Evolutionary conservation across 2,888 invertebrate species (phyloP).

Genomic region (Sturmia bella): DNA sequence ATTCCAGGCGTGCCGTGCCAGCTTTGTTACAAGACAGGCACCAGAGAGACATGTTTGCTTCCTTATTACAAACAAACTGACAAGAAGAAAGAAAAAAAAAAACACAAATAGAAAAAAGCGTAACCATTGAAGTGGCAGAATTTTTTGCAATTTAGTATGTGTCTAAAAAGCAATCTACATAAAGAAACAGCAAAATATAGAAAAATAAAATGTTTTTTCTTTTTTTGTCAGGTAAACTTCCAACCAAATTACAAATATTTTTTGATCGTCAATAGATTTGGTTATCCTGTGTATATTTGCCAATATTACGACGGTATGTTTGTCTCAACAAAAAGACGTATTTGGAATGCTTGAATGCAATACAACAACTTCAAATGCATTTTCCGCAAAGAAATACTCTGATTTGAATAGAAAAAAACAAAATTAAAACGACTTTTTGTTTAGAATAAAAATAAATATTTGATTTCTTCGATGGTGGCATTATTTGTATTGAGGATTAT

Average conservation of each 20-base stretch:
- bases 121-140: constrained; percentile 52
- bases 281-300: constrained; percentile 55
- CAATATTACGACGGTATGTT: constrained; percentile 33
- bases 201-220: too few relatives aligned
- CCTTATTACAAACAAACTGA: neutral
- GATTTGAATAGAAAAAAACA: constrained; percentile 15
- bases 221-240: constrained; percentile 76
- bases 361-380: constrained; percentile 53
- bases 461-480: constrained; percentile 57
- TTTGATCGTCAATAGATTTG: constrained; percentile 50
- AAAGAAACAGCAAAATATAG: neutral
- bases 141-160: constrained; percentile 55
- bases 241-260: constrained; percentile 80
- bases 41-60: too few relatives aligned
- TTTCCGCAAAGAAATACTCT: constrained; percentile 29
- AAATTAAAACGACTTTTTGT: constrained; percentile 25
- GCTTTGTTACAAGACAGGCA: neutral
- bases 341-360: constrained; percentile 55
- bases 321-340: constrained; percentile 27
- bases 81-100: constrained; percentile 4
- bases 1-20: constrained; percentile 15
- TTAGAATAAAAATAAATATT: constrained; percentile 59
- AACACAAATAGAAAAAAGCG: constrained; percentile 18
- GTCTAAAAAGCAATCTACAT: constrained; percentile 44
- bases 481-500: constrained; percentile 61